Conservation (phyloP, 2,888 invertebrate genomes). For the Allophyes oxyacanthae region DNA sequence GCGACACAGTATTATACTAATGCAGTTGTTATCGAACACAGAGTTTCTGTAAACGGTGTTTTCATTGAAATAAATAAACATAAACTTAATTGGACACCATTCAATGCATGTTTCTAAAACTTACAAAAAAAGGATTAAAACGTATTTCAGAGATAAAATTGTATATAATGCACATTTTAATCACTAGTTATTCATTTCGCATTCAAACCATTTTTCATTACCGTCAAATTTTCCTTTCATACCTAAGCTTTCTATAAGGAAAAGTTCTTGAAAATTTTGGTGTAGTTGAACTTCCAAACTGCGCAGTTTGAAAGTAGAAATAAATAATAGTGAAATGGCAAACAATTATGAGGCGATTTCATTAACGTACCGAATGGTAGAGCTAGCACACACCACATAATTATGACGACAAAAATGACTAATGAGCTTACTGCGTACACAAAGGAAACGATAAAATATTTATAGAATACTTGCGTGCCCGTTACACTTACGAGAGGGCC, state of each 20-base stretch:
- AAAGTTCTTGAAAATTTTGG: conserved; percentile 17
- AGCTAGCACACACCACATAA: conserved; percentile 34
- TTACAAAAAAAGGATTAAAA: not conserved
- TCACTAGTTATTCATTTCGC: conserved; percentile 18
- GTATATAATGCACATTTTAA: not conserved
- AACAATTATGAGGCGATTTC: conserved; percentile 28
- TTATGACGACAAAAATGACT: conserved; percentile 60
- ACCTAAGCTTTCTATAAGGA: conserved; percentile 33
- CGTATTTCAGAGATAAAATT: conserved; percentile 7
- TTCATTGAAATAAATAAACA: too few relatives aligned
- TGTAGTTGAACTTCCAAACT: too few relatives aligned
- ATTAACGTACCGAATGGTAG: conserved; percentile 29
- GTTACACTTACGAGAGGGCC: conserved; percentile 37
- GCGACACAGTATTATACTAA: too few relatives aligned
- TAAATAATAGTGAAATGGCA: conserved; percentile 2
- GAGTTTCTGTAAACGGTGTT: too few relatives aligned
- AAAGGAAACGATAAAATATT: conserved; percentile 64
- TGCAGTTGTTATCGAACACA: too few relatives aligned
- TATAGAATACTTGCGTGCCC: conserved; percentile 60
- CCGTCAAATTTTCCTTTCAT: conserved; percentile 23
- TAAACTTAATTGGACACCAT: too few relatives aligned
- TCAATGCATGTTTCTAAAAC: too few relatives aligned
- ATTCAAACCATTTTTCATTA: conserved; percentile 40
- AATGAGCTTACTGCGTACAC: conserved; percentile 59
- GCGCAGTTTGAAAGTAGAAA: conserved; percentile 14